Percentiles rank a stretch among this genome's conserved stretches.
phyloP scores from a whole-genome alignment of 2,797 vertebrate genomes.

The Manis pentadactyla region DNA sequence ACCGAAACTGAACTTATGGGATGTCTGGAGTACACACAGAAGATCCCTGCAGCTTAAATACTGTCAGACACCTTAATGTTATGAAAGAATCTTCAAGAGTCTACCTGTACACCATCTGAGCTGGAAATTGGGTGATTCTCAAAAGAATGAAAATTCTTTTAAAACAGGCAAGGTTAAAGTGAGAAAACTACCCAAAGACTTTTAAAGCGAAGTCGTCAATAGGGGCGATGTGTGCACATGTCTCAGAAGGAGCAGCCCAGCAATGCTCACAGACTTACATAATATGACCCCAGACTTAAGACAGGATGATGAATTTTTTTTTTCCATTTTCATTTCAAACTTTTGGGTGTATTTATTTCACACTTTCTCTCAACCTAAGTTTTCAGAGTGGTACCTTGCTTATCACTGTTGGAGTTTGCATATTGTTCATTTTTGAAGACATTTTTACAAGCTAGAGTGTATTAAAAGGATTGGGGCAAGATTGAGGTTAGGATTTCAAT shows the following conservation, averaged over 20 bases:
- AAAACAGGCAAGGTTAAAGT: not conserved
- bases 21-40: fast-evolving
- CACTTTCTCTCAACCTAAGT: not conserved
- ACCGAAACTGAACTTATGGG: not conserved
- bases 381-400: not conserved
- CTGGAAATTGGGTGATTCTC: not conserved
- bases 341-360: not conserved
- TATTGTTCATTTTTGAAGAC: not conserved
- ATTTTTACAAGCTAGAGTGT: not conserved
- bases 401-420: not conserved
- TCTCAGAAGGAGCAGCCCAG: not conserved
- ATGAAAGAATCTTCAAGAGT: not conserved
- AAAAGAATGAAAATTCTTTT: conserved; percentile 16
- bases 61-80: not conserved
- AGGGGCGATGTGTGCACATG: not conserved
- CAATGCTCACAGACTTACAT: not conserved
- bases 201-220: not conserved
- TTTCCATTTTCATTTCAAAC: not conserved
- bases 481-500: not conserved
- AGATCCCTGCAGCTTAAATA: not conserved
- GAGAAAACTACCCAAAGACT: not conserved
- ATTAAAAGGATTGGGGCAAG: not conserved
- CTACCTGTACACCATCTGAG: not conserved
- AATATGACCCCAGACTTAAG: not conserved
- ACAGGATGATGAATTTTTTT: not conserved